These are phyloP conservation scores for Aphelinus atriplicis DNA, from an alignment of 1,140 invertebrate genomes.

Conservation along the genomic window DNA sequence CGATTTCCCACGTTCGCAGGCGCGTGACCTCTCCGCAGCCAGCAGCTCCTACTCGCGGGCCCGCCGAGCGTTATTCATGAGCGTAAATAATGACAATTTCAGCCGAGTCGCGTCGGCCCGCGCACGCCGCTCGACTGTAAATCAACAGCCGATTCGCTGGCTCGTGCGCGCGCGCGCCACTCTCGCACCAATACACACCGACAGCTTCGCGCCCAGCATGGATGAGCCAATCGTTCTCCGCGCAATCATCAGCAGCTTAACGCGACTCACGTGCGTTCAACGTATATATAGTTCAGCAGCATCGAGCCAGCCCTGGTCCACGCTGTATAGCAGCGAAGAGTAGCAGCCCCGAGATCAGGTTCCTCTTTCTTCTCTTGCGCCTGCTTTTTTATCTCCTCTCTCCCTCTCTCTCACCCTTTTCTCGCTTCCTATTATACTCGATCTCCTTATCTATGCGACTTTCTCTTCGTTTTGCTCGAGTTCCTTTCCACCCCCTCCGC, in stretches of 20 bases:
- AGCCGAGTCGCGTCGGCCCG: conserved; percentile 42
- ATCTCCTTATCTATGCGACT: conserved; percentile 34
- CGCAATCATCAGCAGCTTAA: too few relatives aligned
- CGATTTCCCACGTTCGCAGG: conserved; percentile 11
- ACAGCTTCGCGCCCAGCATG: too few relatives aligned
- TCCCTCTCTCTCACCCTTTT: conserved; percentile 4
- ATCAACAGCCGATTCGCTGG: conserved; percentile 51
- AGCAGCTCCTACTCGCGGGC: background rate
- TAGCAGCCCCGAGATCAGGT: conserved; percentile 15
- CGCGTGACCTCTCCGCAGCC: background rate
- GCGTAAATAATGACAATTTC: conserved; percentile 47
- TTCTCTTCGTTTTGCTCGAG: conserved; percentile 39
- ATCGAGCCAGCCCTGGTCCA: too few relatives aligned
- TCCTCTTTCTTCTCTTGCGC: background rate
- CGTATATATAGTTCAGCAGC: background rate
- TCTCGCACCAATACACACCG: conserved; percentile 2
- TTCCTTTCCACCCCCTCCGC: conserved; percentile 28
- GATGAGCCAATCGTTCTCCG: too few relatives aligned
- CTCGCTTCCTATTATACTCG: conserved; percentile 32
- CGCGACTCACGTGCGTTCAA: background rate
- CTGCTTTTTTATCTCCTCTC: conserved; percentile 24
- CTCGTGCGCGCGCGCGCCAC: conserved; percentile 19
- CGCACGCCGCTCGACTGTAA: conserved; percentile 52
- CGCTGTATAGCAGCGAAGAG: background rate
- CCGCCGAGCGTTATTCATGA: conserved; percentile 18